Percentiles rank a stretch among this genome's conserved stretches.
Evolutionary conservation across 2,797 vertebrate genomes (phyloP).

Genomic region (Pseudochirops corinnae): DNA sequence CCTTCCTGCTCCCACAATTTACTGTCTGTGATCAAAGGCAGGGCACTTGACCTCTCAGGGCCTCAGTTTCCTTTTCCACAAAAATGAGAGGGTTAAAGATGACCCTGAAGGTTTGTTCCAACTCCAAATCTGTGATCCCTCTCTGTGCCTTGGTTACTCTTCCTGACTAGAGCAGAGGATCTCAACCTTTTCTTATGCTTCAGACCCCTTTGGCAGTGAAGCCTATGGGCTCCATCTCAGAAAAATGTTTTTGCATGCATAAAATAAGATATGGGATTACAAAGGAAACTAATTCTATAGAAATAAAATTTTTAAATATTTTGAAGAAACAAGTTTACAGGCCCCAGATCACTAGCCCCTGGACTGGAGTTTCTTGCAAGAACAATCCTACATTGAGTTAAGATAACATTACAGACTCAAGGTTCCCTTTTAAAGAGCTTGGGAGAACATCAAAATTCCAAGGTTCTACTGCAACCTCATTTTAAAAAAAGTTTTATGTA

Average conservation of each 20-base stretch:
- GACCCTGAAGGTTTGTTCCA: background rate
- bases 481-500: background rate
- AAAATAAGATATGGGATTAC: background rate
- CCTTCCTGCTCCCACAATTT: background rate
- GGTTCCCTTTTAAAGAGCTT: background rate
- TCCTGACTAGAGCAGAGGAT: background rate
- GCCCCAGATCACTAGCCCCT: background rate
- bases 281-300: background rate
- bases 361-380: background rate
- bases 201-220: background rate
- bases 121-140: background rate
- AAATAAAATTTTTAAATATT: background rate
- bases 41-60: background rate
- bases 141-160: background rate
- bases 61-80: background rate
- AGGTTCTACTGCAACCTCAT: slow-evolving; percentile 13
- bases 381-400: background rate
- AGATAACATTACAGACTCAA: background rate
- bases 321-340: background rate
- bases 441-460: slow-evolving; percentile 21
- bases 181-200: background rate
- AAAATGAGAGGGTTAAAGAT: background rate
- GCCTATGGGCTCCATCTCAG: background rate
- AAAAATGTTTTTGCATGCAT: background rate
- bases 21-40: background rate